These are phyloP conservation scores for Mylabris phalerata DNA, from an alignment of 1,140 invertebrate species.

Conservation along the genomic window DNA sequence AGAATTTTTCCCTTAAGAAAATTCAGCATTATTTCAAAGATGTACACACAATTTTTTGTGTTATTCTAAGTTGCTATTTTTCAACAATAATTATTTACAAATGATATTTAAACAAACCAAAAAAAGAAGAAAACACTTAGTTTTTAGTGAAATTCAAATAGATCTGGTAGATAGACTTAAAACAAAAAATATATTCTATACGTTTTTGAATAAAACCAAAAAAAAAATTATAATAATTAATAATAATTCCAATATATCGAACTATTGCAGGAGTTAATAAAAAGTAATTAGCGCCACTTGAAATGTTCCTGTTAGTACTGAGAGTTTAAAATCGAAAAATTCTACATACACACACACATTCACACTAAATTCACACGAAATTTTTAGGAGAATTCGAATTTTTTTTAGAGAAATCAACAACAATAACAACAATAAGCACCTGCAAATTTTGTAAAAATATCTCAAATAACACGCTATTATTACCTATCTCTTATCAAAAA, in stretches of 20 bases:
- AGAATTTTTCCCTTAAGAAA: background rate
- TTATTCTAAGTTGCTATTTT: constrained; percentile 1
- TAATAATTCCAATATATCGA: constrained; percentile 30
- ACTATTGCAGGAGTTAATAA: constrained; percentile 28
- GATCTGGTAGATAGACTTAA: constrained; percentile 29
- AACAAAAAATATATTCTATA: constrained; percentile 11
- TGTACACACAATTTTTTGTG: constrained; percentile 2
- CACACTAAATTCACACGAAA: too few relatives aligned
- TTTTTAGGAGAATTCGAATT: too few relatives aligned
- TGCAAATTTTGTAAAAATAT: too few relatives aligned
- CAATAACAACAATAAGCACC: too few relatives aligned
- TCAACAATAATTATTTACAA: background rate
- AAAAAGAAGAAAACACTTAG: constrained; percentile 21
- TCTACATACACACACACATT: background rate
- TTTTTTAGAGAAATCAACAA: too few relatives aligned
- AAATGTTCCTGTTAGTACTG: constrained; percentile 28
- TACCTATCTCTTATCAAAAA: too few relatives aligned
- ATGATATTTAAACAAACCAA: constrained; percentile 1
- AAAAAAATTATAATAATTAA: constrained; percentile 23
- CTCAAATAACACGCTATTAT: too few relatives aligned
- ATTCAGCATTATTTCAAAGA: background rate
- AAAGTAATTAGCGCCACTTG: constrained; percentile 23
- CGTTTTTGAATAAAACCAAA: constrained; percentile 23
- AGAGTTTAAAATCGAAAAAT: constrained; percentile 7
- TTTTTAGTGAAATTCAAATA: constrained; percentile 29